Base-by-base conservation (phyloP, 2,113 vertebrate genomes). In the Seriola rivoliana region DNA sequence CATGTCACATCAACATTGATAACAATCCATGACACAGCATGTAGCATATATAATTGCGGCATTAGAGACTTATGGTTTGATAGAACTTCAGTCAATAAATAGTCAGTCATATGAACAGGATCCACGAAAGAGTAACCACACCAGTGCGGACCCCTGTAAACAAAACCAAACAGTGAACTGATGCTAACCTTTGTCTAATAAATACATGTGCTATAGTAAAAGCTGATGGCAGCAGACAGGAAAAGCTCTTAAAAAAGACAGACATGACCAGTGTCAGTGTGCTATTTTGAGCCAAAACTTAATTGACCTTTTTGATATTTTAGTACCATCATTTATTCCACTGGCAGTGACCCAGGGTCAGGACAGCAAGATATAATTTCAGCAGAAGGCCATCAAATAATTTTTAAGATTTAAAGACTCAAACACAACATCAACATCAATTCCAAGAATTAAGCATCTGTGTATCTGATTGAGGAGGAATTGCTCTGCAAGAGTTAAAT, bases 231-330 rank as follows among this genome's bases (percentile, higher is more conserved):
- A 79, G 32, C 58, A 78, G 48, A 21, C 5, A 12, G 66, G 29
- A 4, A 32, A 57, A 69, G 32, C 40, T 36, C 23, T 67, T 0
- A 13, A 8, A 60, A 46, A n/a, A 69, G 3, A 29, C 4, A n/a
- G 14, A 46, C 32, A 23, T 2, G 40, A 58, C 19, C 9, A 32
- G 34, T 0, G 0, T 23, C 52, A 60, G 40, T 73, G 25, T 71
- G 60, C 36, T 50, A 59, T 76, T 78, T 36, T 80, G 14, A 64
- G 50, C 21, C 3, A 34, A 57, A 80, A 46, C 32, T 7, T 34
- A 4, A 55, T 0, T 25, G 48, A 57, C 17, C 60, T 68, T 29
- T 78, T n/a, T 13, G 3, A 46, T 46, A 36, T 32, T 50, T 66
- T 21, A 42, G 19, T 29, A 58, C 29, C 46, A 21, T 52, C 8